phyloP scores from a whole-genome alignment of 2,113 vertebrate species.

The Oenanthe oenanthe region DNA sequence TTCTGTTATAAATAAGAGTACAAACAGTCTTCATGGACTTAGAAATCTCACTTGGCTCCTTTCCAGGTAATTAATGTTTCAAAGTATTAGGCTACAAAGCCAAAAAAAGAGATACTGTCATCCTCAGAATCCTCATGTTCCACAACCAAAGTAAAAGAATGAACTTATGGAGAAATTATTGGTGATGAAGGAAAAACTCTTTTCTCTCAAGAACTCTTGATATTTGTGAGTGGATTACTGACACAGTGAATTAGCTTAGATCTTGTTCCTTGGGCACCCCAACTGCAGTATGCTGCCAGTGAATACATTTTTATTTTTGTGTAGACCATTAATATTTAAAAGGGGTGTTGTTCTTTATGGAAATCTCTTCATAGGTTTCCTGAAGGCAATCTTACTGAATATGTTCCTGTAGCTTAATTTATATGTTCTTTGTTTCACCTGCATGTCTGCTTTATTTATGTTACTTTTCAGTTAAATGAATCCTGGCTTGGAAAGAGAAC shows the following conservation, averaged over 20 bases:
- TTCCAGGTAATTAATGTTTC: conserved; percentile 3
- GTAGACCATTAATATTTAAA: background rate
- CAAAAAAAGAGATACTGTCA: background rate
- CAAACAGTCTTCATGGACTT: background rate
- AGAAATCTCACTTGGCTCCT: background rate
- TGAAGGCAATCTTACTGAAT: background rate
- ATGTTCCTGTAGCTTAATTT: background rate
- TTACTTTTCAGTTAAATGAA: background rate
- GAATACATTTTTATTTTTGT: background rate
- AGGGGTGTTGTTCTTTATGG: background rate
- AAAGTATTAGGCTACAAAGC: background rate
- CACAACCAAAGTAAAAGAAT: background rate
- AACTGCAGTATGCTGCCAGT: background rate
- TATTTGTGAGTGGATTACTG: background rate
- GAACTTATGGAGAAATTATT: background rate
- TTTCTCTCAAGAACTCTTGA: background rate
- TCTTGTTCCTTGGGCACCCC: background rate
- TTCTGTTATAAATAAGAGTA: background rate
- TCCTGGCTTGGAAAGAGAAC: background rate
- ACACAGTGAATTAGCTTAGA: background rate
- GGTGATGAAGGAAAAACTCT: background rate
- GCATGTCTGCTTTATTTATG: background rate
- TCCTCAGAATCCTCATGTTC: background rate
- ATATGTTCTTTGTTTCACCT: background rate
- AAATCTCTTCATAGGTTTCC: background rate